Conservation (phyloP, 1,140 invertebrate genomes). For the Drosophila teissieri region DNA sequence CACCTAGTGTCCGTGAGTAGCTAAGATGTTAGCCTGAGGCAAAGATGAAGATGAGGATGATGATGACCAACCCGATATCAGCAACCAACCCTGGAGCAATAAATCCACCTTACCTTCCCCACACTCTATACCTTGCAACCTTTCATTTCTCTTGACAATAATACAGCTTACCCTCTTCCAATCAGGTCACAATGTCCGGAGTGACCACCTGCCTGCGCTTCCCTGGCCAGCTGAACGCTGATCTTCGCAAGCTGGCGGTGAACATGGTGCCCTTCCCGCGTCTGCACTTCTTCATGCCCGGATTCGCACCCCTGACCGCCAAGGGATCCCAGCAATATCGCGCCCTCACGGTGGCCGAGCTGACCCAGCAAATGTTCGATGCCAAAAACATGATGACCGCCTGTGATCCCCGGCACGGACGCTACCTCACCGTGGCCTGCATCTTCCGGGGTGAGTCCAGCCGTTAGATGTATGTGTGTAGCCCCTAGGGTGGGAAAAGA, state of each 20-base stretch:
- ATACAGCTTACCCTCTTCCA: neutral
- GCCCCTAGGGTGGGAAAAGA: slow-evolving; percentile 33
- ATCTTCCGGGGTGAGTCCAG: slow-evolving; percentile 92
- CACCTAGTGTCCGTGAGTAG: slow-evolving; percentile 89
- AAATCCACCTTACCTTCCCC: too few species aligned
- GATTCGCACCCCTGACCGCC: slow-evolving; percentile 96
- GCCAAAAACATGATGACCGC: slow-evolving; percentile 98
- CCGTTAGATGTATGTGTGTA: neutral
- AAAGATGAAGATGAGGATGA: neutral
- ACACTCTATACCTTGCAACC: neutral
- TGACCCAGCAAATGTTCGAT: slow-evolving; percentile 96
- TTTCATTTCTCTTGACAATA: neutral
- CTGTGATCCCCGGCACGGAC: slow-evolving; percentile 96
- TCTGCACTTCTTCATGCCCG: slow-evolving; percentile 98
- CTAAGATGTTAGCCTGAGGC: too few species aligned
- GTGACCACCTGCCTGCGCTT: slow-evolving; percentile 94
- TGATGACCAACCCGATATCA: neutral
- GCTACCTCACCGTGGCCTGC: slow-evolving; percentile 97
- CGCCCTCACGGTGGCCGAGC: slow-evolving; percentile 93
- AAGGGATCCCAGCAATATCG: slow-evolving; percentile 93
- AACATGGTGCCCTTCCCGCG: slow-evolving; percentile 99
- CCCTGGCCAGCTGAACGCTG: slow-evolving; percentile 94
- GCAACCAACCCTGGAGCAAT: neutral
- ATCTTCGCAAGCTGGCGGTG: slow-evolving; percentile 97
- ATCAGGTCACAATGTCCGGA: slow-evolving; percentile 91